Percentiles rank a stretch among this genome's conserved stretches.
Conservation (phyloP, 2,797 vertebrate species). For the Periophthalmus magnuspinnatus region DNA sequence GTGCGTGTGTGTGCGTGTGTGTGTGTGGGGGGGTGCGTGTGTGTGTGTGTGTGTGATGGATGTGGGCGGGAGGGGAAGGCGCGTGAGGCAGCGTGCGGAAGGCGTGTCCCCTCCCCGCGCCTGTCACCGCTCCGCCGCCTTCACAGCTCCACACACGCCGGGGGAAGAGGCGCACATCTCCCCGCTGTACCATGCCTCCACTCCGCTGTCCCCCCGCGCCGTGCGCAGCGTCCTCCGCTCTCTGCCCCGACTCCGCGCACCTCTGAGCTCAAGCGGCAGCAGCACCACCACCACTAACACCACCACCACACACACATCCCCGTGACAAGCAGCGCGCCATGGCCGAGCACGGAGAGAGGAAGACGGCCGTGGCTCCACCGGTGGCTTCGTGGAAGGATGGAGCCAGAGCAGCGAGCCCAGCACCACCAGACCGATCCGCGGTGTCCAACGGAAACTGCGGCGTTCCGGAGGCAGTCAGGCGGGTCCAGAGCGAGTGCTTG, state of each 20-base stretch:
- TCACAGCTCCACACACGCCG: constrained; percentile 20
- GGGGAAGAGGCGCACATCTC: constrained; percentile 52
- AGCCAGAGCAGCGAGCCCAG: constrained; percentile 49
- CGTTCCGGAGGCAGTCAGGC: constrained; percentile 58
- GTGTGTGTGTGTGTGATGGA: constrained; percentile 16
- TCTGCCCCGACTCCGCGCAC: constrained; percentile 22
- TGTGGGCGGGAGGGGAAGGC: constrained; percentile 10
- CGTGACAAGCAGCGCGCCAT: constrained; percentile 54
- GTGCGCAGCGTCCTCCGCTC: constrained; percentile 24
- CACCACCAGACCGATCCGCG: constrained; percentile 60
- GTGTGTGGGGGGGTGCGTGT: no score
- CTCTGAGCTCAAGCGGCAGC: constrained; percentile 5
- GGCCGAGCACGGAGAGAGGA: constrained; percentile 83
- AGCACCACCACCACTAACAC: no score
- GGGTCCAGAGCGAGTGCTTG: constrained; percentile 44
- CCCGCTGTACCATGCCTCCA: constrained; percentile 10
- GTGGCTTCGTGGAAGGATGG: constrained; percentile 74
- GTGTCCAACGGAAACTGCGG: constrained; percentile 89
- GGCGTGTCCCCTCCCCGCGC: constrained; percentile 48
- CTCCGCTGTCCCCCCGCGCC: constrained; percentile 30
- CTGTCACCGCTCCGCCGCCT: constrained; percentile 19
- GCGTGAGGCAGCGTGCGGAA: constrained; percentile 20
- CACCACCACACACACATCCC: constrained; percentile 14
- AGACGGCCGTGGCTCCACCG: constrained; percentile 74
- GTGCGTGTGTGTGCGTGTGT: no score